Base-by-base conservation (phyloP, 2,888 invertebrate genomes). In the Deilephila porcellus region DNA sequence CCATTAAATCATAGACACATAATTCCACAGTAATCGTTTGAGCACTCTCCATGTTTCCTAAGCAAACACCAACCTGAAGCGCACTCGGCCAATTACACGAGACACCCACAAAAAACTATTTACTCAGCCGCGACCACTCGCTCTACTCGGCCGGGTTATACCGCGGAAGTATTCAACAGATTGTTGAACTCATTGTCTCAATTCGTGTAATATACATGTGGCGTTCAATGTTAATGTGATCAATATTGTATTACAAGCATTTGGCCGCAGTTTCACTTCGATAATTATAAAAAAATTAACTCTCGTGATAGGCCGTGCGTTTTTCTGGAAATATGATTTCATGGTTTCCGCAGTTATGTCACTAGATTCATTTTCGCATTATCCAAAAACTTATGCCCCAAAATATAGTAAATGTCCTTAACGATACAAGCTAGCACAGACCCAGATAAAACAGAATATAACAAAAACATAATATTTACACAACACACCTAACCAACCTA, bases 401-500 rank as follows among this genome's bases (percentile, higher is more conserved):
- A 11, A 45, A 45, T 11, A 45, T 45, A 1, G 0, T 11, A 11
- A 11, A 11, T 11, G 37, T 45, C 11, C 45, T 45, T 11, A 11
- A 11, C 11, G 45, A 45, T 11, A 11, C 45, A 45, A 11, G 11
- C 45, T 45, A 45, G 45, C 3, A 45, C 2, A 11, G 0, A 45
- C 11, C 1, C 45, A 45, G 19, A 63, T 25, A 60, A 3, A n/a
- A 34, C 37, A 37, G 34, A 11, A 45, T 14, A 45, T 2, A 32
- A 20, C n/a, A 45, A 5, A 45, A 25, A 67, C 14, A 67, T 67
- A 25, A 67, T 67, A 25, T 67, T 52, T 20, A 67, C 67, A 67
- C 52, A 52, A 37, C n/a, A 4, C 19, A 63, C n/a, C 63, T 37
- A 52, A 4, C 67, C 67, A 52, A 52, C 45, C 14, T 25, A 45